phyloP scores from a whole-genome alignment of 2,113 vertebrate species.

The Bufo gargarizans region DNA sequence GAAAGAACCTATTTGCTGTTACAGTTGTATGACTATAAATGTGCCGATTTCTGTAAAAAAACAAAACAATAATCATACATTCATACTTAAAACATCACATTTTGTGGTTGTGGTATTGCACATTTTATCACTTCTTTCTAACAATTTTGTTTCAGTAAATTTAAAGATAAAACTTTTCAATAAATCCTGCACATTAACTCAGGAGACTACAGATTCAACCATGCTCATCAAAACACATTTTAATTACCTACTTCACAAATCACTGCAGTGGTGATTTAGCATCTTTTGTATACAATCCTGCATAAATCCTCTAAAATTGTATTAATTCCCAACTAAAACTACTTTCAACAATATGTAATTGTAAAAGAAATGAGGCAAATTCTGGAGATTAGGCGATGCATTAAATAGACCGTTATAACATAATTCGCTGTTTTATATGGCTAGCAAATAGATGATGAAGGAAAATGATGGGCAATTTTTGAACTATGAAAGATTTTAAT shows the following conservation, averaged over 20 bases:
- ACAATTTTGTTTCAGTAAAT: neutral
- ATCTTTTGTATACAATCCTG: neutral
- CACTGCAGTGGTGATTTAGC: neutral
- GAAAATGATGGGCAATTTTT: neutral
- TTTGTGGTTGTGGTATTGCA: no score
- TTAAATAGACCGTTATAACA: neutral
- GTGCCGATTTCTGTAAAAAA: no score
- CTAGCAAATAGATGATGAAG: neutral
- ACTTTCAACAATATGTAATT: neutral
- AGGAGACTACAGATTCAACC: neutral
- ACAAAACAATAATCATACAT: no score
- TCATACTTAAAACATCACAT: no score
- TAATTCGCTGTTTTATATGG: neutral
- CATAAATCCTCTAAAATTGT: neutral
- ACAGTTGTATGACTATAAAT: no score
- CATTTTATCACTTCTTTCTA: no score
- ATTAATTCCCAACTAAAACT: neutral
- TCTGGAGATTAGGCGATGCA: neutral
- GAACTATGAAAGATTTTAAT: neutral
- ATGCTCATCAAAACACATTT: neutral
- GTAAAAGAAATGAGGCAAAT: neutral
- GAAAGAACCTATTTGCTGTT: no score
- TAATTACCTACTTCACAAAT: neutral
- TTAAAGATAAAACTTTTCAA: neutral
- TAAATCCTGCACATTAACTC: neutral